Base-by-base conservation (phyloP, 2,113 vertebrate genomes). In the Otolemur garnettii region DNA sequence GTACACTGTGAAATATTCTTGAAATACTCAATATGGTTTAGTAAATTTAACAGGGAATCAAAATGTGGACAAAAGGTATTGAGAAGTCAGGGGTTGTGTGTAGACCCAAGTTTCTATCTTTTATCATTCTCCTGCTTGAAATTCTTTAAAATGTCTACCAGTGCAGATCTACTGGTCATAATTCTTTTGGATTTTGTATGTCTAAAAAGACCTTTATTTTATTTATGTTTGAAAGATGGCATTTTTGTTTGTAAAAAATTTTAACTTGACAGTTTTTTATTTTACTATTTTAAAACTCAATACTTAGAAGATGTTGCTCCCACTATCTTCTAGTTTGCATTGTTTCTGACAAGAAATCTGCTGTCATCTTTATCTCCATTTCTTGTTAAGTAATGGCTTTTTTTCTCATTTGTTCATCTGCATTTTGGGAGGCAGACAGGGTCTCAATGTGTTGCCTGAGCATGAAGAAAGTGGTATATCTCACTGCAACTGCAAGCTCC, bases 41-140 rank as follows among this genome's bases (percentile, higher is more conserved):
- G 30, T 38, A 66, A 89, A 38, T 87, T 26, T 82, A 66, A 69
- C 24, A 60, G 69, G 19, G 53, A 62, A 57, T 5, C 14, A 0
- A 21, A 62, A 24, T 38, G 68, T 60, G 50, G 24, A 42, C 13
- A 74, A 53, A 62, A 84, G 45, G 13, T 10, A 50, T 12, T 66
- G 30, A 59, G 0, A 35, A 0, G 1, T 4, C 2, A n/a, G n/a
- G 15, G 7, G 11, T 17, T 50, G 22, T 66, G 5, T 18, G 1
- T 22, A 77, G 45, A 55, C 77, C 22, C 11, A 53, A 28, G 5
- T 38, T 35, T 77, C 33, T 28, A 53, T 64, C 15, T 62, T 60
- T 2, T 45, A 7, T 45, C 7, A 33, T 71, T 72, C 87, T 69
- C 35, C 15, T 80, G 24, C 22, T 88, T 81, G 42, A 88, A 80